Base-by-base conservation (phyloP, 2,113 vertebrate genomes). In the Gambusia affinis region DNA sequence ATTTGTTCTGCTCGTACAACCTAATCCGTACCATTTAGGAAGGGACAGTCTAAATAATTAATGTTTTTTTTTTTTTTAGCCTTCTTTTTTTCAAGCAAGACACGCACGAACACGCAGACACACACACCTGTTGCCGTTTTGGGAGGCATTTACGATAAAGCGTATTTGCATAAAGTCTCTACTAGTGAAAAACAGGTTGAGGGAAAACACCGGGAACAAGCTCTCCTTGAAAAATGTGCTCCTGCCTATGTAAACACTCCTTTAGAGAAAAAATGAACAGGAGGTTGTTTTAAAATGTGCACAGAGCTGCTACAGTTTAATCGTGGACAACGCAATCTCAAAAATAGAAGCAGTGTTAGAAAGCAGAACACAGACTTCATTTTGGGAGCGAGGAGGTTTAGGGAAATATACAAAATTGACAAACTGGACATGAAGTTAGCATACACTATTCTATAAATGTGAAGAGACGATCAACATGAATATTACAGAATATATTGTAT, bases 41-140 rank as follows among this genome's bases (percentile, higher is more conserved):
- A 22, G 12, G 11, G 76, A 57, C 51, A 57, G 22, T 24, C 51
- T 92, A 42, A 85, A 89, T 90, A 76, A 85, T 88, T 71, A 8
- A 91, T 79, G 8, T 0, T 35, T 30, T 10, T 35, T 35, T 35
- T 35, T 35, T 35, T 2, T 2, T 37, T 37, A n/a, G n/a, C 3
- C 2, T 37, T 37, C 2, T 11, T 37, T 37, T 37, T 64, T 30
- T 30, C 63, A 37, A 75, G 75, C 60, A 28, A 64, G 35, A 12
- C 62, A 31, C 67, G 37, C 60, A 60, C 42, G 67, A 19, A 65
- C 57, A 81, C 73, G 27, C 27, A 27, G 27, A 27, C 27, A 27
- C 27, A 27, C 27, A 76, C 86, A 91, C 90, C 74, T 93, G 90
- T 91, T 90, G 87, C 73, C 74, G 42, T 35, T 44, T 8, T 0